These are phyloP conservation scores for Pardosa pseudoannulata DNA, from an alignment of 2,888 invertebrate species.

Conservation along the genomic window DNA sequence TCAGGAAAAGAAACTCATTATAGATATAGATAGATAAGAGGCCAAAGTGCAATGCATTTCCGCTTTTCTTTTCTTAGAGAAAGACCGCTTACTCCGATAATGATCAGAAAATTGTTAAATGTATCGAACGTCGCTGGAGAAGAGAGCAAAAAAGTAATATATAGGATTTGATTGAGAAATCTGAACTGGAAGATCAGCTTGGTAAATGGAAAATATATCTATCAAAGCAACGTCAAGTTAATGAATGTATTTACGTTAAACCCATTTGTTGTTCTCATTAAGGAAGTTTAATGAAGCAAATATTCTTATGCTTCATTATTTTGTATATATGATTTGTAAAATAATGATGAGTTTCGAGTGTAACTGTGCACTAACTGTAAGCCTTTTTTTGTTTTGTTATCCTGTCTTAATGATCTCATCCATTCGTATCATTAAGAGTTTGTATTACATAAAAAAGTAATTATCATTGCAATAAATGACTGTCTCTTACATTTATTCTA, in stretches of 20 bases:
- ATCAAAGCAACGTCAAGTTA: neutral
- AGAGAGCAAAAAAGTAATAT: neutral
- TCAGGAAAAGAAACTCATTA: neutral
- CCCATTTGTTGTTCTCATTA: neutral
- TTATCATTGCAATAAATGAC: too few relatives aligned
- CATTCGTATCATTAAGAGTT: too few relatives aligned
- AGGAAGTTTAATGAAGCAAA: neutral
- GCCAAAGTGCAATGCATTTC: neutral
- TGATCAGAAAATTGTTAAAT: constrained; percentile 7
- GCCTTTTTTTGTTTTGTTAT: too few relatives aligned
- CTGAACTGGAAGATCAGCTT: neutral
- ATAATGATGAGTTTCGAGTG: too few relatives aligned
- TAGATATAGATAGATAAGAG: neutral
- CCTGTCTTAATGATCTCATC: too few relatives aligned
- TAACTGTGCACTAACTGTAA: too few relatives aligned
- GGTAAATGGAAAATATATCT: neutral
- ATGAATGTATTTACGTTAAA: neutral
- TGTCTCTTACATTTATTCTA: too few relatives aligned
- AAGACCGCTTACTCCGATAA: neutral
- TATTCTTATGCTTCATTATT: too few relatives aligned
- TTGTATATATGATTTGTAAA: too few relatives aligned
- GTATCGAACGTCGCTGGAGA: neutral
- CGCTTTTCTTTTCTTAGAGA: neutral
- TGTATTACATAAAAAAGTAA: too few relatives aligned
- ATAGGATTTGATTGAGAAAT: neutral